Base-by-base conservation (phyloP, 1,140 invertebrate genomes). In the Drosophila micromelanica region DNA sequence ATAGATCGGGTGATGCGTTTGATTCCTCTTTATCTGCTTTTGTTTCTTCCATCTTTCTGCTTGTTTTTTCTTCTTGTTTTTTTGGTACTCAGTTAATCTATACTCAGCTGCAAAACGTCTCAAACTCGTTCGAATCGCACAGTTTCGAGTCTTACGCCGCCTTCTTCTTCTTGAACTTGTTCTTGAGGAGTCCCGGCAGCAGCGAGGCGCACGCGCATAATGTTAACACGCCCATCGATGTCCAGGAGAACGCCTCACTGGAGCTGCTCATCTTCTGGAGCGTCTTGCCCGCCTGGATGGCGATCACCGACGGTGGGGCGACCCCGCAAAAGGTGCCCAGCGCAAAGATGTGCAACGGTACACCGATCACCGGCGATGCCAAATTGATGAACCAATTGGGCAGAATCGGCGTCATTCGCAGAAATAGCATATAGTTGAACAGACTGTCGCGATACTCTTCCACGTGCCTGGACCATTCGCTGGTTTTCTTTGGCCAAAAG, bases 331-430 rank as follows among this genome's bases (percentile, higher is more conserved):
- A 95, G 70, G 99, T 99, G 62, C 99, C 99, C 45, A 98, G 78
- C 65, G 97, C 97, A 93, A 99, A 99, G 43, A 98, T 97, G 55
- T 94, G 73, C 43, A 99, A 92, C 15, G 98, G 98, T 20, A 99
- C 98, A 84, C 98, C 98, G 69, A 99, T 96, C 12, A 99, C 96
- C 30, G 99, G 99, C 70, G 98, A 97, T 3, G 97, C 95, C 76
- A 99, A 95, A 93, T 99, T 99, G 78, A 99, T 99, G 93, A 99
- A 99, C 99, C 99, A 99, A 93, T 99, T 99, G 5, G 99, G 99
- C 61, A 99, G 93, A 79, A 99, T 96, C 54, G 99, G 99, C 12
- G 99, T 99, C 67, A 99, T 97, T 75, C 99, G 95, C 43, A 99
- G 94, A 92, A 99, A 99, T 85, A 99, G 94, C 75, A 99, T 98